Base-by-base conservation (phyloP, 2,797 vertebrate genomes). In the Lagodon rhomboides region DNA sequence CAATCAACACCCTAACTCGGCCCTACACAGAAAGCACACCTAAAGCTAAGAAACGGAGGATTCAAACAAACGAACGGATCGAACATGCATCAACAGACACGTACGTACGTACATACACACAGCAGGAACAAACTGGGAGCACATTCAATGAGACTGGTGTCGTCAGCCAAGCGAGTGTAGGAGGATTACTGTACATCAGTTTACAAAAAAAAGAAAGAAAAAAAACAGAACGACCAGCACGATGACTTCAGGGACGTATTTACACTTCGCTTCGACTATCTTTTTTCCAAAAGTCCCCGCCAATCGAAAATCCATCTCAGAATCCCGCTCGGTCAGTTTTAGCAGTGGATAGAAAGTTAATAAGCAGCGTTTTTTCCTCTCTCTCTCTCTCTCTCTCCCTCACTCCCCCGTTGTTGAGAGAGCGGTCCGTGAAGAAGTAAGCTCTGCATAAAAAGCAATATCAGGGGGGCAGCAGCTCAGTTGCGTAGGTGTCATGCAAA, bases 71-170 rank as follows among this genome's bases (percentile, higher is more conserved):
- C 83, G 20, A 68, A 89, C 83, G 88, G 61, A 71, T 73, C 20
- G 67, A 93, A 94, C 94, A 95, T 94, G 94, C 95, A 93, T 77
- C 77, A 93, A 93, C 80, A 79, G 88, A 87, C 86, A 86, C 82
- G 56, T 49, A 89, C 73, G 85, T 34, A 86, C 82, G 56, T 50
- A 89, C 73, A 86, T 9, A 34, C 38, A 38, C 11, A 38, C 38
- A 86, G 84, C 84, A 73, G 85, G 85, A 85, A 89, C 86, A 73
- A 83, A 85, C 68, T 69, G 86, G 91, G 87, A 90, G 85, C 79
- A 94, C 90, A 87, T 93, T 91, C 87, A 91, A 74, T 77, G 80
- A 87, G 90, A 93, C 85, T 23, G 77, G 55, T 73, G 83, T 83
- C 77, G 1, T 80, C 89, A 84, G 88, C 81, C 84, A 85, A 89